Conservation (phyloP, 2,797 vertebrate species). For the Peromyscus nudipes region DNA sequence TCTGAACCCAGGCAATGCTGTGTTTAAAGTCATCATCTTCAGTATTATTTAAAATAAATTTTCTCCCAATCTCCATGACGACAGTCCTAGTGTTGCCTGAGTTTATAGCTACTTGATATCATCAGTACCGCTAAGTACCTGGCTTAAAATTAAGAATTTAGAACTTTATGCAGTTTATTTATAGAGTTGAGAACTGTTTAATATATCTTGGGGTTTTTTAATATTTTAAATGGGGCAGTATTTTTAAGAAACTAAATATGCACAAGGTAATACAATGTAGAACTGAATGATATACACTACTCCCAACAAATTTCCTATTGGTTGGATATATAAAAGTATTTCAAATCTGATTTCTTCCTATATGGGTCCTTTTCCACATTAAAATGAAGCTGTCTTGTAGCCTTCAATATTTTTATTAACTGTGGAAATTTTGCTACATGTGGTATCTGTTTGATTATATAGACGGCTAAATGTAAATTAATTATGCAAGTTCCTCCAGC, state of each 20-base stretch:
- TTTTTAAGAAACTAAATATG: slow-evolving; percentile 38
- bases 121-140: background rate
- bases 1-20: background rate
- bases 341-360: slow-evolving; percentile 22
- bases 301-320: background rate
- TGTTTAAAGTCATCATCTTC: background rate
- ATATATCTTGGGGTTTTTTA: background rate
- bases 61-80: background rate
- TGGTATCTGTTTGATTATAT: slow-evolving; percentile 59
- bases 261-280: background rate
- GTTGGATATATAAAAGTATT: background rate
- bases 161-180: slow-evolving; percentile 8
- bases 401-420: slow-evolving; percentile 37
- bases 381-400: slow-evolving; percentile 26
- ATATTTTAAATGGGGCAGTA: background rate
- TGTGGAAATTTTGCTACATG: slow-evolving; percentile 42
- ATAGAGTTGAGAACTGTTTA: background rate
- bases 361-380: slow-evolving; percentile 26
- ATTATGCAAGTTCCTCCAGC: slow-evolving; percentile 54
- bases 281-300: background rate
- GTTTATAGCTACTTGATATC: background rate
- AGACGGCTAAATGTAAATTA: slow-evolving; percentile 57
- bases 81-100: background rate
- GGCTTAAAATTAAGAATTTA: slow-evolving; percentile 13
- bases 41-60: background rate